A percentile compares a stretch with the other conserved stretches of the same genome.
These are phyloP conservation scores for Pseudolycoriella hygida DNA, from an alignment of 2,888 invertebrate genomes.

Conservation along the genomic window DNA sequence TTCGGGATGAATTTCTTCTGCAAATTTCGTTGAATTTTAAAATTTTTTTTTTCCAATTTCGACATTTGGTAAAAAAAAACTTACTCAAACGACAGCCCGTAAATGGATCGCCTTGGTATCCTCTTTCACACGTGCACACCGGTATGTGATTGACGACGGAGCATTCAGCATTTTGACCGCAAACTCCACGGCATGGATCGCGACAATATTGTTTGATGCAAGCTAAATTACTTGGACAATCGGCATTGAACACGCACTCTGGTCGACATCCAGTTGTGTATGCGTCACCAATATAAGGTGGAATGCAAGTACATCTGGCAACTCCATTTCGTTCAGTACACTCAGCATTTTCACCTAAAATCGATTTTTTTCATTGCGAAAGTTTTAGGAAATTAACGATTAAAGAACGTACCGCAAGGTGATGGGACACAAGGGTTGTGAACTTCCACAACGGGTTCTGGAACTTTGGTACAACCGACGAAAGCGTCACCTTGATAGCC, in stretches of 20 bases:
- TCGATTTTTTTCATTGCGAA: slow-evolving; percentile 34
- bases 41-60: not conserved
- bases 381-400: not conserved
- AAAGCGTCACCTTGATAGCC: slow-evolving; percentile 75
- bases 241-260: slow-evolving; percentile 66
- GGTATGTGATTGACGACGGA: slow-evolving; percentile 67
- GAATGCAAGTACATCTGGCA: slow-evolving; percentile 67
- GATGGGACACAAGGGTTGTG: slow-evolving; percentile 55
- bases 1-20: not conserved
- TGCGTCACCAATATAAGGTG: slow-evolving; percentile 75
- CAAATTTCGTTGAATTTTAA: too few relatives aligned
- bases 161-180: slow-evolving; percentile 70
- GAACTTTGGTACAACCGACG: slow-evolving; percentile 50
- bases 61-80: not conserved
- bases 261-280: slow-evolving; percentile 71
- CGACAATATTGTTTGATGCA: slow-evolving; percentile 73
- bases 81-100: slow-evolving; percentile 43
- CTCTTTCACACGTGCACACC: slow-evolving; percentile 57
- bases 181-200: slow-evolving; percentile 70
- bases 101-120: slow-evolving; percentile 70
- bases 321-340: slow-evolving; percentile 51
- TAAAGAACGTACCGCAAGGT: slow-evolving; percentile 43
- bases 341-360: slow-evolving; percentile 71
- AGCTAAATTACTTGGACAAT: slow-evolving; percentile 58
- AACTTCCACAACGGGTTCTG: slow-evolving; percentile 21